These are phyloP conservation scores for Fundulus diaphanus DNA, from an alignment of 2,797 vertebrate species.

Conservation along the genomic window DNA sequence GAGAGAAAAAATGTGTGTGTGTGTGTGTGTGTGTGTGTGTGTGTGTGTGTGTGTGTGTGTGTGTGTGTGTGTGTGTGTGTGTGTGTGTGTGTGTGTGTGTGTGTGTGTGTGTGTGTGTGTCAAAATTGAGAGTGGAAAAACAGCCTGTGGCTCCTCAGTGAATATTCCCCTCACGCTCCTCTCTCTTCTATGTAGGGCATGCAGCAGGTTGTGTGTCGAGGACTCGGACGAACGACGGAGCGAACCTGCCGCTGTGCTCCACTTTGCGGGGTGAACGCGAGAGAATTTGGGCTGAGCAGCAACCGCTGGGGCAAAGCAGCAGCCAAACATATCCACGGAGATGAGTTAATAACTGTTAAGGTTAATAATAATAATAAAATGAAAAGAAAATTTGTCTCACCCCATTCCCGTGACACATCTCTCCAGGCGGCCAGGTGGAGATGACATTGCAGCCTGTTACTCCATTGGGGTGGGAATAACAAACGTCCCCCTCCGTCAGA, in stretches of 20 bases:
- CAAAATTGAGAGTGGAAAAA: conserved; percentile 42
- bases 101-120: no score
- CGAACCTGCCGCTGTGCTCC: conserved; percentile 50
- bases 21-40: neutral
- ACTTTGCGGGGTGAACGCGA: conserved; percentile 56
- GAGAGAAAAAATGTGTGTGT: neutral
- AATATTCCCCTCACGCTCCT: conserved; percentile 73
- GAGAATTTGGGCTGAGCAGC: neutral
- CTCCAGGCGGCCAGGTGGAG: conserved; percentile 86
- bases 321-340: neutral
- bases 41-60: neutral
- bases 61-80: neutral
- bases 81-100: no score
- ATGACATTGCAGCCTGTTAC: conserved; percentile 90
- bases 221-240: conserved; percentile 52
- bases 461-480: conserved; percentile 77
- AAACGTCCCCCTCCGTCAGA: conserved; percentile 61
- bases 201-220: conserved; percentile 77
- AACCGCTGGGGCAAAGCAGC: neutral
- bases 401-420: conserved; percentile 93
- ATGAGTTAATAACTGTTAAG: neutral
- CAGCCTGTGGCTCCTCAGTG: conserved; percentile 73
- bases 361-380: conserved; percentile 1
- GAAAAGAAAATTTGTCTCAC: conserved; percentile 73
- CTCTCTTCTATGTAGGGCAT: conserved; percentile 73